Percentiles rank a stretch among this genome's conserved stretches.
phyloP scores from a whole-genome alignment of 2,113 vertebrate genomes.

The Mobula birostris region DNA sequence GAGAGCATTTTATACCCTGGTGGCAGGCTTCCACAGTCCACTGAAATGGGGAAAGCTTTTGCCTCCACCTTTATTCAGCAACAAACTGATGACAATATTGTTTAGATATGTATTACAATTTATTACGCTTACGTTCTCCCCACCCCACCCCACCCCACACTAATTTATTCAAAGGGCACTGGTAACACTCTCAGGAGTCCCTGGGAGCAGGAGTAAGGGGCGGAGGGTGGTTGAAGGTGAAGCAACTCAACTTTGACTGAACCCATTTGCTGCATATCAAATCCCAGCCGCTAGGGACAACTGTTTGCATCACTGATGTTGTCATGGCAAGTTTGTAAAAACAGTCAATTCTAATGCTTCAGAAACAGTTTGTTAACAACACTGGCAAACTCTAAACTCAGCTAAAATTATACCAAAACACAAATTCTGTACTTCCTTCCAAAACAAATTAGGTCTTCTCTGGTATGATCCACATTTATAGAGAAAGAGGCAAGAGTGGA shows the following conservation, averaged over 20 bases:
- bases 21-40: background rate
- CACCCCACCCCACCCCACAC: background rate
- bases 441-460: background rate
- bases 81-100: background rate
- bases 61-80: conserved; percentile 18
- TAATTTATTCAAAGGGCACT: background rate
- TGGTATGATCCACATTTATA: background rate
- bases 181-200: background rate
- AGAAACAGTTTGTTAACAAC: background rate
- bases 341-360: background rate
- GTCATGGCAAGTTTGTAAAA: background rate
- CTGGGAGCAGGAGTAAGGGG: background rate
- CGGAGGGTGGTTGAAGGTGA: too few species aligned
- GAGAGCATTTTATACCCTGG: background rate
- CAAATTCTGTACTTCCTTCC: background rate
- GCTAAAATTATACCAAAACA: background rate
- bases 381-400: background rate
- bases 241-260: background rate
- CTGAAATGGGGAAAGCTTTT: background rate
- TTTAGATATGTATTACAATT: background rate
- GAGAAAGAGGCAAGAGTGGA: too few species aligned
- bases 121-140: too few species aligned
- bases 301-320: background rate
- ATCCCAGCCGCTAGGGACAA: background rate
- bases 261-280: background rate